Evolutionary conservation across 2,113 vertebrate genomes (phyloP).

Genomic region (Columba livia): DNA sequence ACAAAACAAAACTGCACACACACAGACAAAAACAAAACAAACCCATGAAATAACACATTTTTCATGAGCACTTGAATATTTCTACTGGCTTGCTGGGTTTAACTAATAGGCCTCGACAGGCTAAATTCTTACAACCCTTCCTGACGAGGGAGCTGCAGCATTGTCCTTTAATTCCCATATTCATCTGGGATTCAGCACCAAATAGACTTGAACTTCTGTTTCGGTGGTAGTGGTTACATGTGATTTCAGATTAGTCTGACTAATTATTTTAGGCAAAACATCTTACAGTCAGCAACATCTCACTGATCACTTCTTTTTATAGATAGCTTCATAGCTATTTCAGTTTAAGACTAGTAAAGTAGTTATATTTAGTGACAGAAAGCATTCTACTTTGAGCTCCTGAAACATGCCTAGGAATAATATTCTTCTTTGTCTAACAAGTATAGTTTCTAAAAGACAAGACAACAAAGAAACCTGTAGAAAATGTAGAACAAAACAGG

Average conservation of each 20-base stretch:
- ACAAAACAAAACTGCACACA: too few species aligned
- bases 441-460: neutral
- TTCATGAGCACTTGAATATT: neutral
- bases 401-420: neutral
- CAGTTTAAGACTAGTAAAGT: neutral
- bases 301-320: neutral
- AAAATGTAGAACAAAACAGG: neutral
- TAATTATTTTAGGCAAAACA: conserved; percentile 25
- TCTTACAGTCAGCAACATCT: conserved; percentile 52
- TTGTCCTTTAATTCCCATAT: conserved; percentile 26
- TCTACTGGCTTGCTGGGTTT: neutral
- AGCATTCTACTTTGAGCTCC: neutral
- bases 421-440: neutral
- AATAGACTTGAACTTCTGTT: conserved; percentile 40
- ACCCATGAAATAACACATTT: neutral
- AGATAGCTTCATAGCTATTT: neutral
- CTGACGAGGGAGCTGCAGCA: neutral
- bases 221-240: neutral
- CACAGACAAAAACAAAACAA: too few species aligned
- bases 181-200: conserved; percentile 38
- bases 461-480: neutral
- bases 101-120: neutral
- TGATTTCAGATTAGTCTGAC: conserved; percentile 7
- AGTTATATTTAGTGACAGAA: neutral
- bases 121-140: conserved; percentile 15